These are phyloP conservation scores for Campylomormyrus tamandua DNA, from an alignment of 2,113 vertebrate genomes.

Conservation along the genomic window DNA sequence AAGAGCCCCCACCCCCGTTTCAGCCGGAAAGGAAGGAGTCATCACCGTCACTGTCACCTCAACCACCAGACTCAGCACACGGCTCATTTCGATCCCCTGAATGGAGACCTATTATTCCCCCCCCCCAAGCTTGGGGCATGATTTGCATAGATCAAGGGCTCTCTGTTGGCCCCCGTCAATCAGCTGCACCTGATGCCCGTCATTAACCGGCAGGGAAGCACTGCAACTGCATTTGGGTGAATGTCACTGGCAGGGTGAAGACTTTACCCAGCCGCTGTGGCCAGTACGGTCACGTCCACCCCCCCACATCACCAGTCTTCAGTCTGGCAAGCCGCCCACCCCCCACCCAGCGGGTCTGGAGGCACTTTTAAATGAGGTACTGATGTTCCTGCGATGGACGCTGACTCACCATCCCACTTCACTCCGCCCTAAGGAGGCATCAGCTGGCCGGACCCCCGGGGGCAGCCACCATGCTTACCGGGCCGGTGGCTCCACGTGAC, in stretches of 20 bases:
- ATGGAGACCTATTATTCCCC: background rate
- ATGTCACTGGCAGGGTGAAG: background rate
- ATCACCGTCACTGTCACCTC: background rate
- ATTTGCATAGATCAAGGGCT: slow-evolving; percentile 9
- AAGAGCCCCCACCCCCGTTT: background rate
- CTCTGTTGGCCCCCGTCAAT: slow-evolving; percentile 38
- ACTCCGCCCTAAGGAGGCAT: background rate
- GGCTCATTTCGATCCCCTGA: background rate
- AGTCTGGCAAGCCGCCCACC: background rate
- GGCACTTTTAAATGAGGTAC: background rate
- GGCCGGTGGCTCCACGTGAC: background rate
- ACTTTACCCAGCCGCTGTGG: background rate
- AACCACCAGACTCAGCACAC: background rate
- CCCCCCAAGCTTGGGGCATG: background rate
- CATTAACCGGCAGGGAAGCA: background rate
- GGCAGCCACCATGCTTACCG: background rate
- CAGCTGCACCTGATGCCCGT: slow-evolving; percentile 26
- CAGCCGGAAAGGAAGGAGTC: background rate
- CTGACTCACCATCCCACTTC: background rate
- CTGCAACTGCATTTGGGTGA: background rate
- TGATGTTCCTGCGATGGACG: background rate
- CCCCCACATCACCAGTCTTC: background rate
- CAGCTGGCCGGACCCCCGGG: background rate
- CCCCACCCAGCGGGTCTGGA: background rate
- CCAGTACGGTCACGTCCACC: background rate